These are phyloP conservation scores for Epinotia nisella DNA, from an alignment of 2,888 invertebrate species.

Conservation along the genomic window DNA sequence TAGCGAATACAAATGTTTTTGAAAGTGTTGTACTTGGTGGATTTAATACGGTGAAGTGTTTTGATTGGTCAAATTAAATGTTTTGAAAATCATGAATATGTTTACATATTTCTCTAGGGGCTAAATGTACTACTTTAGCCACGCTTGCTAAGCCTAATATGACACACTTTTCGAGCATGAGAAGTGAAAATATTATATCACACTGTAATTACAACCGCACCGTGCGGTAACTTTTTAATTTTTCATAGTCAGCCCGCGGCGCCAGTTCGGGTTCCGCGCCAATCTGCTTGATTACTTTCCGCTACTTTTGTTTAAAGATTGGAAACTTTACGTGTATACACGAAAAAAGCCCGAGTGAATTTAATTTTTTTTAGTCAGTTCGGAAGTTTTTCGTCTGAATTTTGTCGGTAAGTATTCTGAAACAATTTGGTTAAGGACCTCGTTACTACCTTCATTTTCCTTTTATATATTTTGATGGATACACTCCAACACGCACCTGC, in stretches of 20 bases:
- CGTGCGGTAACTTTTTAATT: constrained; percentile 44
- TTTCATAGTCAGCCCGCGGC: constrained; percentile 36
- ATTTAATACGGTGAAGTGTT: too few species aligned
- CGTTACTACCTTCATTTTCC: not conserved
- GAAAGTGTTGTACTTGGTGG: too few species aligned
- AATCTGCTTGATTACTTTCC: constrained; percentile 45
- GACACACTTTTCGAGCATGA: too few species aligned
- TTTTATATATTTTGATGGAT: not conserved
- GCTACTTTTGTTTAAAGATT: constrained; percentile 43
- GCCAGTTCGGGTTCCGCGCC: constrained; percentile 37
- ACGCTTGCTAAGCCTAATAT: too few species aligned
- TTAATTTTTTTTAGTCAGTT: constrained; percentile 3
- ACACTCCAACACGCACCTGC: not conserved
- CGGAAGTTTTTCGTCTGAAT: constrained; percentile 6
- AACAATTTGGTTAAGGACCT: not conserved
- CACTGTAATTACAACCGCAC: constrained; percentile 36
- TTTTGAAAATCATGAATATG: too few species aligned
- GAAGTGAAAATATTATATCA: constrained; percentile 39
- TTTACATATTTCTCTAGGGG: too few species aligned
- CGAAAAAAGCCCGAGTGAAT: constrained; percentile 7
- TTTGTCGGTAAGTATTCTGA: not conserved
- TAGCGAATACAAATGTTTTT: too few species aligned
- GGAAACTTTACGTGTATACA: constrained; percentile 36
- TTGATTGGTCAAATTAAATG: too few species aligned
- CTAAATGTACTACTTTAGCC: too few species aligned